Conservation (phyloP, 2,888 invertebrate species). For the Catocala sponsa region DNA sequence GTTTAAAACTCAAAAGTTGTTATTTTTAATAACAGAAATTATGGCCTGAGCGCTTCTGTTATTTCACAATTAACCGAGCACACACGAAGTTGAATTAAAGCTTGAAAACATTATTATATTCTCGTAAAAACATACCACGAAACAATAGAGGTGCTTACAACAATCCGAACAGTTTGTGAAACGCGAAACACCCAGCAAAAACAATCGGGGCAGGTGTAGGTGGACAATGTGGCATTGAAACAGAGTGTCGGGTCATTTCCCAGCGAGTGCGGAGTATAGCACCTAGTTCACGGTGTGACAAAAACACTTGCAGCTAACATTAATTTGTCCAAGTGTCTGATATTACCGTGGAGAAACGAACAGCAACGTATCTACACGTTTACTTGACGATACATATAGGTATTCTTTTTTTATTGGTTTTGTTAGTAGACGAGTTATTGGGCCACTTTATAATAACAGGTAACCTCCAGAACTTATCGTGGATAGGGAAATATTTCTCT, state of each 20-base stretch:
- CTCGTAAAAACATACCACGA: constrained; percentile 2
- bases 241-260: constrained; percentile 33
- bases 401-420: no score
- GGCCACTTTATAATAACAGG: no score
- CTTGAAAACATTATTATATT: no score
- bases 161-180: constrained; percentile 38
- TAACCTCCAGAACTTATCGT: no score
- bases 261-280: constrained; percentile 25
- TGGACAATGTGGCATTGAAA: constrained; percentile 33
- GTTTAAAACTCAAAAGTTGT: no score
- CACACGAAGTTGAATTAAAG: background rate
- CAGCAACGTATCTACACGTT: no score
- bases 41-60: no score
- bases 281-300: constrained; percentile 35
- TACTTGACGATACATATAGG: no score
- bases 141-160: constrained; percentile 32
- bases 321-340: constrained; percentile 30
- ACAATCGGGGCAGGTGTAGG: constrained; percentile 35
- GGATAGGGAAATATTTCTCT: no score
- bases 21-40: no score
- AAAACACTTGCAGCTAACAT: constrained; percentile 25
- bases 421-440: no score
- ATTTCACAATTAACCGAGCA: background rate
- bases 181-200: constrained; percentile 33
- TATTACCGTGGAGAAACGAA: no score